Evolutionary conservation across 2,888 invertebrate genomes (phyloP).

Genomic region (Zelleria hepariella): DNA sequence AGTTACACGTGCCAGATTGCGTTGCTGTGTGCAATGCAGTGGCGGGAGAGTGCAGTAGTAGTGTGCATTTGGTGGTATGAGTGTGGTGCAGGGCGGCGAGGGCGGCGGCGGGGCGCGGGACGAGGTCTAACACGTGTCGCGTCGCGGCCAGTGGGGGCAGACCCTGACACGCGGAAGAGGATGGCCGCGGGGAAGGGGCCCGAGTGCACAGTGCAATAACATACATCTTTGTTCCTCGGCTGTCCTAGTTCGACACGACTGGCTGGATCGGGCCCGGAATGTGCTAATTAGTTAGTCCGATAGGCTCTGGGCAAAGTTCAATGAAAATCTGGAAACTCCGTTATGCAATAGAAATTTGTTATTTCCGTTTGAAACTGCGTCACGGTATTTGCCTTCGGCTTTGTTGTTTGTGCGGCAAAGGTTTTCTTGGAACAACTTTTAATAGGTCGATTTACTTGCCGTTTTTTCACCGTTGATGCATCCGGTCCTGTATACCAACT

Average conservation of each 20-base stretch:
- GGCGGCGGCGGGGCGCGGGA: background rate
- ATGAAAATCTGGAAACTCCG: background rate
- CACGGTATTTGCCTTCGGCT: background rate
- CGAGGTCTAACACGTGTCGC: slow-evolving; percentile 23
- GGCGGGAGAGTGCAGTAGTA: slow-evolving; percentile 10
- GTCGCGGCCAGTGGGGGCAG: slow-evolving; percentile 20
- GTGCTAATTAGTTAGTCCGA: background rate
- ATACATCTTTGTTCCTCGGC: slow-evolving; percentile 11
- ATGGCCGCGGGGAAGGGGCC: slow-evolving; percentile 19
- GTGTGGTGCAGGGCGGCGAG: slow-evolving; percentile 3
- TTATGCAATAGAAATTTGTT: background rate
- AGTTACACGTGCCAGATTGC: slow-evolving; percentile 32
- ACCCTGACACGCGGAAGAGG: slow-evolving; percentile 22
- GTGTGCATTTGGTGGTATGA: slow-evolving; percentile 4
- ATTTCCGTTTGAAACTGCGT: background rate
- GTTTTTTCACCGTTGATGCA: background rate
- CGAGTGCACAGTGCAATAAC: background rate
- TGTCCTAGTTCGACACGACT: slow-evolving; percentile 4
- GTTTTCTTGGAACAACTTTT: background rate
- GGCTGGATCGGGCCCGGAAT: slow-evolving; percentile 1
- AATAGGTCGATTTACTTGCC: no score
- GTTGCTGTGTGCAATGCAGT: slow-evolving; percentile 27
- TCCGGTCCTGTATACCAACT: background rate
- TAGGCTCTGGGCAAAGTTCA: background rate
- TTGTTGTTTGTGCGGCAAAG: background rate